Conservation (phyloP, 2,113 vertebrate genomes). For the Notiomystis cincta region DNA sequence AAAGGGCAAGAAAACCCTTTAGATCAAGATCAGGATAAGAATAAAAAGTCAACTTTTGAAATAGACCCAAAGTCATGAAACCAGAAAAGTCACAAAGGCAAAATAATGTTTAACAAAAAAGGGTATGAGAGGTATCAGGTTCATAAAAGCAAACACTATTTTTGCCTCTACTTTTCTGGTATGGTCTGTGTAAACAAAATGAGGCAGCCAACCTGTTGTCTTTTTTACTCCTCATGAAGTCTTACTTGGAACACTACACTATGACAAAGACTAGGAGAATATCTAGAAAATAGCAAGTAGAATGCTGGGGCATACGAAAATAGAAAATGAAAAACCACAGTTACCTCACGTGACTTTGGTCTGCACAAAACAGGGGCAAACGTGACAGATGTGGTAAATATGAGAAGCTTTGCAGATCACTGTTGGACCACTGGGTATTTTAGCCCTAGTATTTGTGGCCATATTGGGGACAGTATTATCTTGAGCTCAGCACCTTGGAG, state of each 20-base stretch:
- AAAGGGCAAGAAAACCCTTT: neutral
- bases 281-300: neutral
- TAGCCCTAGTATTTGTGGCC: neutral
- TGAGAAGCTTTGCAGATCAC: neutral
- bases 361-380: neutral
- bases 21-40: neutral
- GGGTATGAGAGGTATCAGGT: neutral
- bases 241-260: neutral
- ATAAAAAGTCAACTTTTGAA: neutral
- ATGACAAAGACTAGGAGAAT: neutral
- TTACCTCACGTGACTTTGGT: neutral
- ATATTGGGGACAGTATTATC: neutral
- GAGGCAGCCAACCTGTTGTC: neutral
- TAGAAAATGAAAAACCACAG: neutral
- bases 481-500: neutral
- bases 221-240: neutral
- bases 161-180: neutral
- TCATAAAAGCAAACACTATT: neutral
- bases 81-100: neutral
- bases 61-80: neutral
- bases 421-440: neutral
- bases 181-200: neutral
- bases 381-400: neutral
- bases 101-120: neutral
- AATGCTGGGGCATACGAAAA: neutral